Base-by-base conservation (phyloP, 92 coral and sea anemone genomes). In the Porites cylindrica region DNA sequence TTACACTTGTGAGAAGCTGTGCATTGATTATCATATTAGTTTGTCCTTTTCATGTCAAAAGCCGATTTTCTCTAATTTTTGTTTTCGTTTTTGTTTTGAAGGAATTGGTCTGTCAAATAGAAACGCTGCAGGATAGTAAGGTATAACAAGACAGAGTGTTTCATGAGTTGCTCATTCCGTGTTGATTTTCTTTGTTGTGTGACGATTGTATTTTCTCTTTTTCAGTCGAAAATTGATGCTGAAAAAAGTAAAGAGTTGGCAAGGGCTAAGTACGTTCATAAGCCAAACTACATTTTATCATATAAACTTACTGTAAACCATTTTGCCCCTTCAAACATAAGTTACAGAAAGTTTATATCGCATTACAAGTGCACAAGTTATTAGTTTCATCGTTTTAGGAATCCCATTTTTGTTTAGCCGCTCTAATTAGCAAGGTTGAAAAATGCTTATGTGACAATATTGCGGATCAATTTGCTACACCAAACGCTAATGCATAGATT, bases 101-200 rank as follows among this genome's bases (percentile, higher is more conserved):
- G 87, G 98, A 96, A 59, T 91, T 96, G 26, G 89, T 93, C 65
- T 61, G 81, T 14, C 86, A 91, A 83, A 71, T 90, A 47, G 96
- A 94, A 70, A 89, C 88, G 61, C 84, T 90, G 11, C 91, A 80
- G 77, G 94, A 96, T 4, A 94, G 99, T 96, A 70, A n/a, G 82
- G 67, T 21, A 6, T 79, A 21, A 6, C n/a, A 10, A 51, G 16
- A 51, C 3, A 66, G 16, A 56, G 51, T 13, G 8, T 1, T 11
- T 6, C 18, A 38, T 14, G 50, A 1, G 12, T 43, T 17, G 38
- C 43, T 24, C 11, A 67, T 67, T 3, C 11, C 11, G 24, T 21
- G 17, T 21, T 21, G 8, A 63, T 47, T 38, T 38, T 12, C 1
- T 14, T 54, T 10, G 5, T 29, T 21, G 24, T 3, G 71, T 21